Conservation (phyloP, 2,113 vertebrate genomes). For the Chaetodon trifascialis region DNA sequence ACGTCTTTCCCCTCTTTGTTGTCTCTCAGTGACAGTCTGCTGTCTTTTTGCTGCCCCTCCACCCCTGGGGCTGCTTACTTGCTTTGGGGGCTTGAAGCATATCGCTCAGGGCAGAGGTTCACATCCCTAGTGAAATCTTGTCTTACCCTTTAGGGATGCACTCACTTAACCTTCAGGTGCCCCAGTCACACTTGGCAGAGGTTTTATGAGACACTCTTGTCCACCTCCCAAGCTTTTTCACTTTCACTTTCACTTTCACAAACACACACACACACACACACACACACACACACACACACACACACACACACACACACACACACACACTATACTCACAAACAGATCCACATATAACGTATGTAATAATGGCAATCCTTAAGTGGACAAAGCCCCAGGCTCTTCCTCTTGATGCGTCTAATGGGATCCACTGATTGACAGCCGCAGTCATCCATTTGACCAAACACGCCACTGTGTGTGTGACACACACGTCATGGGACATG, state of each 20-base stretch:
- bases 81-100: conserved; percentile 24
- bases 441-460: conserved; percentile 51
- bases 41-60: background rate
- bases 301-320: conserved; percentile 20
- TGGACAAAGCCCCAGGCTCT: conserved; percentile 64
- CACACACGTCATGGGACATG: conserved; percentile 25
- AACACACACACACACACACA: conserved; percentile 28
- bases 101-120: conserved; percentile 39
- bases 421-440: conserved; percentile 73
- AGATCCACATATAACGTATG: conserved; percentile 44
- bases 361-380: conserved; percentile 59
- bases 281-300: conserved; percentile 29
- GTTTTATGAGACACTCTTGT: conserved; percentile 41
- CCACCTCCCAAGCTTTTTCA: background rate
- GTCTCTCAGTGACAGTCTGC: background rate
- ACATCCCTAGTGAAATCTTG: conserved; percentile 60
- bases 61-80: background rate
- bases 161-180: conserved; percentile 76
- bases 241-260: too few species aligned
- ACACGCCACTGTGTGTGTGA: conserved; percentile 16
- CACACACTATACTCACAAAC: conserved; percentile 35
- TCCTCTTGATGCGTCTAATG: conserved; percentile 65
- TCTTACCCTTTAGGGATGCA: conserved; percentile 55
- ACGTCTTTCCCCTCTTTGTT: background rate
- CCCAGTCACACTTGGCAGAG: conserved; percentile 56